phyloP scores from a whole-genome alignment of 2,113 vertebrate genomes.

The Pyxicephalus adspersus region DNA sequence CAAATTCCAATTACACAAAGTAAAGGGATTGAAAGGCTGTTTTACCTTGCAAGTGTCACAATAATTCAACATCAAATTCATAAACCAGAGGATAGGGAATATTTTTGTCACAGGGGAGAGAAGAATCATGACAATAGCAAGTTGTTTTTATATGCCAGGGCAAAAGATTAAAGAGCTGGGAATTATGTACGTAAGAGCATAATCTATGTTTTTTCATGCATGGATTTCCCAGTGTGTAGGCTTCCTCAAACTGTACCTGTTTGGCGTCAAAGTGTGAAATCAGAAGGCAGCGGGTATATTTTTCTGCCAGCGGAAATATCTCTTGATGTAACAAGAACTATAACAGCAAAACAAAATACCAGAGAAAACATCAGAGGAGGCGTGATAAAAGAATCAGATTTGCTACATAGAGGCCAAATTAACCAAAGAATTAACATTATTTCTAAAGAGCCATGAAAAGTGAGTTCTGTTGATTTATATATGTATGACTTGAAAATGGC shows the following conservation, averaged over 20 bases:
- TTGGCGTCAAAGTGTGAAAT: constrained; percentile 51
- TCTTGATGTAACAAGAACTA: constrained; percentile 34
- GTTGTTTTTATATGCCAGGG: constrained; percentile 54
- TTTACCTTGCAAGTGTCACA: constrained; percentile 53
- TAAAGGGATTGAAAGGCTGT: constrained; percentile 51
- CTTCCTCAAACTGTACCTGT: constrained; percentile 34
- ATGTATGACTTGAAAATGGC: no score
- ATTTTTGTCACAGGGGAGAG: constrained; percentile 49
- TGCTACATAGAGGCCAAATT: neutral
- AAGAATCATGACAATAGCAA: constrained; percentile 57
- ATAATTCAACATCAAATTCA: constrained; percentile 54
- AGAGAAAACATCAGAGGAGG: neutral
- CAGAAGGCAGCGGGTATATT: constrained; percentile 36
- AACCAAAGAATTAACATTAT: neutral
- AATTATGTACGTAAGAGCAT: constrained; percentile 55
- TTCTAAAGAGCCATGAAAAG: neutral
- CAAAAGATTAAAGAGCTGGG: constrained; percentile 57
- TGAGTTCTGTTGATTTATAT: no score
- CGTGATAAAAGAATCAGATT: neutral
- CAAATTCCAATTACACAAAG: constrained; percentile 56
- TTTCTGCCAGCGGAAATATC: constrained; percentile 24
- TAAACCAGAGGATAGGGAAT: constrained; percentile 53
- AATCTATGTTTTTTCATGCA: constrained; percentile 57
- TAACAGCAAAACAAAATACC: constrained; percentile 8
- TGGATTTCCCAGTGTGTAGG: constrained; percentile 54